Evolutionary conservation across 1,140 invertebrate genomes (phyloP), one percentile per base, ranked within the genome.

Genomic region (Drosophila ficusphila): DNA sequence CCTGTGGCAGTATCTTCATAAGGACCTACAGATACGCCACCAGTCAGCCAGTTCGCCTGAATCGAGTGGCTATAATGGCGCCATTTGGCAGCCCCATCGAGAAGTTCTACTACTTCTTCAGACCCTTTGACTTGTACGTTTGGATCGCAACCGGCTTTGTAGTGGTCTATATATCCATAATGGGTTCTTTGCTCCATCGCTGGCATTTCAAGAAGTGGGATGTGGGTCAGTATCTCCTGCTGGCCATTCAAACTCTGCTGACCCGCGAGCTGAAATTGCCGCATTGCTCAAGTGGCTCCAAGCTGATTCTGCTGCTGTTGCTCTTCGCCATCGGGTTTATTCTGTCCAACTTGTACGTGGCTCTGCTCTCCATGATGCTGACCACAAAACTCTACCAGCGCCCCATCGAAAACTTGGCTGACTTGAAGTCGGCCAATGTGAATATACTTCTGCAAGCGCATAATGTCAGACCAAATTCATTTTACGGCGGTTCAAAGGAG

Each of bases 61-160:
- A 72, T 41, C 54, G 68, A 0, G 69, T 72, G 56, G 69, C 18
- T 7, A 47, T 72, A 4, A 74, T 75, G 71, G 58, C 71, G 0
- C 71, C 71, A n/a, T 75, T 65, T 38, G 71, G 71, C 16, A 65
- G 75, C 21, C 58, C 70, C 21, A 75, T 75, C 19, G 46, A 75
- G 1, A 74, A 74, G 51, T 74, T 74, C 46, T 33, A 46, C 38
- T 74, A 74, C n/a, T 74, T 74, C 6, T 53, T 75, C 12, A 60
- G 51, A 4, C 71, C 71, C 14, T 74, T 74, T n/a, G 71, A 74
- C 23, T 6, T 3, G 1, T 14, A 36, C 7, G 34, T 74, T 0
- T 74, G 71, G 71, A 18, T 73, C 0, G 46, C 31, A 11, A 44
- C 29, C 16, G 31, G 29, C 0, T 12, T 57, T 0, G 44, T 52